Conservation (phyloP, 2,797 vertebrate species). For the Periophthalmus magnuspinnatus region DNA sequence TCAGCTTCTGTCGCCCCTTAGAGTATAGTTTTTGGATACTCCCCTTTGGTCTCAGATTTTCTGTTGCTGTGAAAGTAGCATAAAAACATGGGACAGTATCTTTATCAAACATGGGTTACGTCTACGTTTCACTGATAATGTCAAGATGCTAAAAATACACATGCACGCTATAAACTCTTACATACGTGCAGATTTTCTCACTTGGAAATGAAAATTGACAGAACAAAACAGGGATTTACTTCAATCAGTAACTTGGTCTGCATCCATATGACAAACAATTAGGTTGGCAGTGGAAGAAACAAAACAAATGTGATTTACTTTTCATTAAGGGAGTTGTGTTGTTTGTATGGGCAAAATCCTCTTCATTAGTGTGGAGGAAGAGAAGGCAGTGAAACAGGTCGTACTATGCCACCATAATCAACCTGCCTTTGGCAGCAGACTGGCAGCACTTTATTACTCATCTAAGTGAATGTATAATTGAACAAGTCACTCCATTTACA, state of each 20-base stretch:
- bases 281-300: not conserved
- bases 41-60: too few species aligned
- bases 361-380: constrained; percentile 60
- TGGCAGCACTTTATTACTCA: constrained; percentile 65
- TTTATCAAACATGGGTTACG: too few species aligned
- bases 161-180: not conserved
- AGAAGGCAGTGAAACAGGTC: constrained; percentile 69
- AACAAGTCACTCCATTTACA: constrained; percentile 53
- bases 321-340: not conserved
- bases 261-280: not conserved
- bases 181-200: not conserved
- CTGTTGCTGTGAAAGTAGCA: not conserved
- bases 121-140: not conserved
- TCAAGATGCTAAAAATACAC: not conserved
- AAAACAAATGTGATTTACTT: not conserved
- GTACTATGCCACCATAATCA: constrained; percentile 61
- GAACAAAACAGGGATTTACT: not conserved
- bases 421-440: constrained; percentile 55
- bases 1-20: too few species aligned
- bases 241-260: not conserved
- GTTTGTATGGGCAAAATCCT: constrained; percentile 49
- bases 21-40: too few species aligned
- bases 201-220: not conserved
- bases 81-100: too few species aligned
- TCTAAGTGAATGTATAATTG: constrained; percentile 69